phyloP scores from a whole-genome alignment of 2,113 vertebrate species.

The Struthio camelus region DNA sequence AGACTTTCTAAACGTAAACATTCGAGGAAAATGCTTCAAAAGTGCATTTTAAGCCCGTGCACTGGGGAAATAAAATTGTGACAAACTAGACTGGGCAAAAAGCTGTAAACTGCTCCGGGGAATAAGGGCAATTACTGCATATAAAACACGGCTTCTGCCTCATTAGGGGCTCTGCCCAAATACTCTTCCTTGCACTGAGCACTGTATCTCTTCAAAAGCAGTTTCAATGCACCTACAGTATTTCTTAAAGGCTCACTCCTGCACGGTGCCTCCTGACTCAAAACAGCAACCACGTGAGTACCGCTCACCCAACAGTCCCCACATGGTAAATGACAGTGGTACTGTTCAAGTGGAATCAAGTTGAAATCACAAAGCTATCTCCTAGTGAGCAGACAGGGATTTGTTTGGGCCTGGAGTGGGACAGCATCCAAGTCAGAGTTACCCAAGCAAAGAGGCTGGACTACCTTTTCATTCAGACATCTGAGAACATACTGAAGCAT shows the following conservation, averaged over 20 bases:
- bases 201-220: not conserved
- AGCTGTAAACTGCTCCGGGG: not conserved
- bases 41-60: not conserved
- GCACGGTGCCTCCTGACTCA: too few species aligned
- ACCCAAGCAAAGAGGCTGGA: not conserved
- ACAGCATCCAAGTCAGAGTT: not conserved
- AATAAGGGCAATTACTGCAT: not conserved
- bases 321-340: not conserved
- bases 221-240: not conserved
- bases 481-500: not conserved
- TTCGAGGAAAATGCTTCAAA: not conserved
- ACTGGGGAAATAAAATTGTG: not conserved
- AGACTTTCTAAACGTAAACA: constrained; percentile 30
- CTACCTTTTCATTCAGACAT: not conserved
- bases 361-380: not conserved
- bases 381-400: rapidly evolving
- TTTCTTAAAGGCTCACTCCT: not conserved
- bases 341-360: not conserved
- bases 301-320: not conserved
- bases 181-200: not conserved
- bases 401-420: not conserved
- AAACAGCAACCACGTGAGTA: rapidly evolving
- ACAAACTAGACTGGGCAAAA: not conserved
- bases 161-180: not conserved
- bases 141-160: not conserved